These are phyloP conservation scores for Cantharis nigra DNA, from an alignment of 2,888 invertebrate species.

Conservation along the genomic window DNA sequence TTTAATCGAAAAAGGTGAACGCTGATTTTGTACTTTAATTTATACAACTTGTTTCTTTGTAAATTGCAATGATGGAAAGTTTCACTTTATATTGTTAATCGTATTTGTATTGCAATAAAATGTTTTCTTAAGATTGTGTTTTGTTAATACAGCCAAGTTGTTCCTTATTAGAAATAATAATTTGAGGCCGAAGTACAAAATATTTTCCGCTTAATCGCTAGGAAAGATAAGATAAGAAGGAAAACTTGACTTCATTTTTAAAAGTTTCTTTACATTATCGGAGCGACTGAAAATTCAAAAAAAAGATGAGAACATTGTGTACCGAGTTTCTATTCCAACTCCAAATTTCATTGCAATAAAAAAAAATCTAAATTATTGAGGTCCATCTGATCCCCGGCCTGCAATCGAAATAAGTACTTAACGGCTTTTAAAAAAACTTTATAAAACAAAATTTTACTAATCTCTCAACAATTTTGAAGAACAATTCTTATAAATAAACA, in stretches of 20 bases:
- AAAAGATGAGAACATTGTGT: no score
- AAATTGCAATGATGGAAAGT: not conserved
- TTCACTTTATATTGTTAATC: not conserved
- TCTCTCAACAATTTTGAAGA: not conserved
- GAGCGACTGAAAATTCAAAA: no score
- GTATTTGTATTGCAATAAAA: not conserved
- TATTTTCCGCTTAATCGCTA: no score
- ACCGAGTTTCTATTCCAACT: no score
- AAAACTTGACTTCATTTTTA: no score
- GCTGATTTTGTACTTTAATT: not conserved
- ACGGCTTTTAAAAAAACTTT: not conserved
- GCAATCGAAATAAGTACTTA: not conserved
- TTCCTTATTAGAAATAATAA: no score
- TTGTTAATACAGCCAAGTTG: not conserved
- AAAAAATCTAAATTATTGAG: no score
- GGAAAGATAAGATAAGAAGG: no score
- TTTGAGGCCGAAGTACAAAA: no score
- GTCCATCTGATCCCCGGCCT: no score
- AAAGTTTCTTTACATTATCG: no score
- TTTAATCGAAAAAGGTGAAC: not conserved
- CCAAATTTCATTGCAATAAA: no score
- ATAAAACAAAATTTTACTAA: not conserved
- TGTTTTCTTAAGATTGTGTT: not conserved
- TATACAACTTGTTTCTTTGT: not conserved
- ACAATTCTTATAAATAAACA: not conserved